Percentiles rank a stretch among this genome's conserved stretches.
These are phyloP conservation scores for Pheosia gnoma DNA, from an alignment of 2,888 invertebrate genomes.

Conservation along the genomic window DNA sequence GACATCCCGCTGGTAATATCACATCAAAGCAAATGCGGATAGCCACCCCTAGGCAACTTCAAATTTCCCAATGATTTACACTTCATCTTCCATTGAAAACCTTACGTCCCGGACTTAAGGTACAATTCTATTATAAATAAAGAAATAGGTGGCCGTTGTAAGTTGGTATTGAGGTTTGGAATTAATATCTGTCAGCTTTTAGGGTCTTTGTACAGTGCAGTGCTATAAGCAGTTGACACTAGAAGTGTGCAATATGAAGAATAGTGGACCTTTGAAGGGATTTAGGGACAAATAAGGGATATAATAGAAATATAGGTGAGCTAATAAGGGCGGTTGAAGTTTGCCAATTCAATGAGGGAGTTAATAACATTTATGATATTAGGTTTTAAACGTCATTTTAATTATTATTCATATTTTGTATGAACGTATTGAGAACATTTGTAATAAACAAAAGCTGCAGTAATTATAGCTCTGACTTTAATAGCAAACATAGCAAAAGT, in stretches of 20 bases:
- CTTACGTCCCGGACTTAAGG: conserved; percentile 7
- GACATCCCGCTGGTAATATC: conserved; percentile 62
- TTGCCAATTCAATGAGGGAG: neutral
- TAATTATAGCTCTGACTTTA: too few species aligned
- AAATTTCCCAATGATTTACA: neutral
- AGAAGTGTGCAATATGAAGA: conserved; percentile 65
- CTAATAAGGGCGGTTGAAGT: conserved; percentile 16
- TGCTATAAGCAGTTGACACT: conserved; percentile 70
- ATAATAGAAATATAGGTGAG: conserved; percentile 12
- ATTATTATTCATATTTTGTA: too few species aligned
- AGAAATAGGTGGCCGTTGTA: conserved; percentile 14
- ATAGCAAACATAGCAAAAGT: too few species aligned
- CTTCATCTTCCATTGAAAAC: neutral
- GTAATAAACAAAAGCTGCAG: too few species aligned
- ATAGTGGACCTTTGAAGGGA: conserved; percentile 61
- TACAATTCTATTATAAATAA: conserved; percentile 9
- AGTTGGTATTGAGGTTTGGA: conserved; percentile 49
- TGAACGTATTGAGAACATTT: too few species aligned
- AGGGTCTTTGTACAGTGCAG: conserved; percentile 45
- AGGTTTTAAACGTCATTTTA: too few species aligned
- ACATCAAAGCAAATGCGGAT: conserved; percentile 65
- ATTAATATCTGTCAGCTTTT: conserved; percentile 73
- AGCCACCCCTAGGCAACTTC: conserved; percentile 39
- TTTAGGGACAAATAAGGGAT: conserved; percentile 41
- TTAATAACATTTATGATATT: too few species aligned